Base-by-base conservation (phyloP, 2,888 invertebrate genomes). In the Melanostoma mellinum region DNA sequence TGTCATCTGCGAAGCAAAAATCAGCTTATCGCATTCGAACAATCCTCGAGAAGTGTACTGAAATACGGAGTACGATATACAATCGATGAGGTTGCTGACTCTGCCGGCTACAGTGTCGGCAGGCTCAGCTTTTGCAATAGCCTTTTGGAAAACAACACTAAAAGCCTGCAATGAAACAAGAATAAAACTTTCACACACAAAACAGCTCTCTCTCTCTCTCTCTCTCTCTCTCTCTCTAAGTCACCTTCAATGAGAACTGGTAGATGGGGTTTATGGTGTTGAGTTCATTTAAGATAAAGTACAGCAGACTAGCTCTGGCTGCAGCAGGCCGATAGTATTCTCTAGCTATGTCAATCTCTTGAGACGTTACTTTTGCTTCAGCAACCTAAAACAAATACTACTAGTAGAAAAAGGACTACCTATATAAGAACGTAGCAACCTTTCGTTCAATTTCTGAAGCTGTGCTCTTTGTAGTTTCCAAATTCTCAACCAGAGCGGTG, bases 191-290 rank as follows among this genome's bases (percentile, higher is more conserved):
- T 30, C 5, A 6, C 20, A 5, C 3, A 2, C n/a, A 20, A 53
- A 8, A 2, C n/a, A 20, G 20, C 20, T 20, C 20, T 20, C n/a
- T n/a, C n/a, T n/a, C n/a, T n/a, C n/a, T n/a, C n/a, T n/a, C n/a
- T n/a, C n/a, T n/a, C n/a, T n/a, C n/a, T n/a, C n/a, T n/a, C n/a
- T n/a, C n/a, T n/a, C n/a, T n/a, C n/a, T 20, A 20, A 20, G 20
- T 20, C 20, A 91, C 97, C 94, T 99, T 98, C 80, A 99, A 92
- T 9, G 98, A 98, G 92, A 99, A 99, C 90, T 98, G 98, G 91
- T 99, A 99, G 88, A 99, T 98, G 0, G 98, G 98, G 92, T 98
- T 98, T 84, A 99, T 98, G 40, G 97, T 98, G 91, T 98, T 97
- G 77, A 99, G 92, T 87, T 99, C 98, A 89, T 98, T 98, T 48